Evolutionary conservation across 2,113 vertebrate species (phyloP), one percentile per base, ranked within the genome.

Genomic region (Scomber scombrus): DNA sequence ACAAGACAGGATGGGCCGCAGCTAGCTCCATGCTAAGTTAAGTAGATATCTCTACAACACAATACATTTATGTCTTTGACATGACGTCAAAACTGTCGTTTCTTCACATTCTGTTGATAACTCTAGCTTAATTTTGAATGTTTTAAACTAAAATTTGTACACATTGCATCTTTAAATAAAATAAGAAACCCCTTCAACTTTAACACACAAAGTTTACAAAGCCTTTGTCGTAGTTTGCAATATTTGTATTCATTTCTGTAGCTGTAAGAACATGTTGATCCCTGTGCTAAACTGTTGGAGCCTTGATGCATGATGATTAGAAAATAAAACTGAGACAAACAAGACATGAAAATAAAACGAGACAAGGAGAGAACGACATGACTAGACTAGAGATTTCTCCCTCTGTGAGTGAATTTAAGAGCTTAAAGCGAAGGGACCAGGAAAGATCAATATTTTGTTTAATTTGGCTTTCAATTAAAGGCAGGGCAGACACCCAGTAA

Each of bases 401-500:
- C 26, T 40, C 34, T 40, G 34, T 26, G 15, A 45, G 51, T 31
- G 18, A 10, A 52, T 12, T 3, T 26, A 46, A 54, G 51, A 54
- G 31, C 5, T 15, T 31, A 29, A 47, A 14, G 13, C 9, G 49
- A 55, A 45, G 54, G 9, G 47, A 47, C 46, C 3, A 18, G 55
- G 16, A 4, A 12, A 29, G 45, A 86, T 87, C 71, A 45, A 80
- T 85, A 55, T 66, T 81, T 69, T 9, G 14, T 71, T 78, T 78
- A 71, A 75, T 71, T 82, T 43, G 31, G 18, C 56, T 56, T 81
- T 64, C 23, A 68, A 80, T 85, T 68, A 77, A 46, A 69, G 52
- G 34, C 45, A 19, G 58, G 49, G 60, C 29, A 31, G 18, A 31
- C 65, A 26, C 62, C 34, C 55, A 60, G 29, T 55, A 63, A 74